phyloP scores from a whole-genome alignment of 2,797 vertebrate genomes.

The Peromyscus attwateri region DNA sequence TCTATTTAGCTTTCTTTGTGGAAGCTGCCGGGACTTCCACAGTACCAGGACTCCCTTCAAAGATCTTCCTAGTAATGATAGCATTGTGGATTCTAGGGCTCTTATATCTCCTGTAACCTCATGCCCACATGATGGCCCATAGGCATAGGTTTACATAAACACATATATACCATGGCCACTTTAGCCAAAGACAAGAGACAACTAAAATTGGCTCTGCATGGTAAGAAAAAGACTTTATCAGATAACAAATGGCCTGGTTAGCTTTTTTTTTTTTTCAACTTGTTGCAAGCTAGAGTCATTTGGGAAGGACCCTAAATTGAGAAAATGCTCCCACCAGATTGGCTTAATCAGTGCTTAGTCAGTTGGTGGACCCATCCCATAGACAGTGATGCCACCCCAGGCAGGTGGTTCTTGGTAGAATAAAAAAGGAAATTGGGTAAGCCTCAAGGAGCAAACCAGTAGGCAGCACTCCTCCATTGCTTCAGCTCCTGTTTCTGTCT shows the following conservation, averaged over 20 bases:
- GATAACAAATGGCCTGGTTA: neutral
- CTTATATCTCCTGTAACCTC: neutral
- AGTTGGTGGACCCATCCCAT: neutral
- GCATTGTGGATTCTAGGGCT: neutral
- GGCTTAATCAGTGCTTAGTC: neutral
- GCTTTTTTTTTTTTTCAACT: neutral
- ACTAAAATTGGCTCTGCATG: neutral
- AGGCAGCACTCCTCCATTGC: neutral
- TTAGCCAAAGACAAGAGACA: neutral
- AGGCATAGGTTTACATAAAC: neutral
- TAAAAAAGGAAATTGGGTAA: neutral
- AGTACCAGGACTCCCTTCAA: neutral
- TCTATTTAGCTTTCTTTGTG: neutral
- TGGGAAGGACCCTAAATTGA: neutral
- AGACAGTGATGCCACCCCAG: neutral
- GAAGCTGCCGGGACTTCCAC: neutral
- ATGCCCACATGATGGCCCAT: no score
- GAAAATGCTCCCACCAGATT: neutral
- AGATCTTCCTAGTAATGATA: constrained; percentile 2
- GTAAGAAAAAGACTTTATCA: neutral
- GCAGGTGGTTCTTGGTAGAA: neutral
- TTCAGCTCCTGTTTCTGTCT: neutral
- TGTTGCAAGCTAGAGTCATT: neutral
- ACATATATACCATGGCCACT: neutral
- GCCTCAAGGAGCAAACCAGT: neutral